Base-by-base conservation (phyloP, 1,140 invertebrate genomes). In the Neoseiulus cucumeris region DNA sequence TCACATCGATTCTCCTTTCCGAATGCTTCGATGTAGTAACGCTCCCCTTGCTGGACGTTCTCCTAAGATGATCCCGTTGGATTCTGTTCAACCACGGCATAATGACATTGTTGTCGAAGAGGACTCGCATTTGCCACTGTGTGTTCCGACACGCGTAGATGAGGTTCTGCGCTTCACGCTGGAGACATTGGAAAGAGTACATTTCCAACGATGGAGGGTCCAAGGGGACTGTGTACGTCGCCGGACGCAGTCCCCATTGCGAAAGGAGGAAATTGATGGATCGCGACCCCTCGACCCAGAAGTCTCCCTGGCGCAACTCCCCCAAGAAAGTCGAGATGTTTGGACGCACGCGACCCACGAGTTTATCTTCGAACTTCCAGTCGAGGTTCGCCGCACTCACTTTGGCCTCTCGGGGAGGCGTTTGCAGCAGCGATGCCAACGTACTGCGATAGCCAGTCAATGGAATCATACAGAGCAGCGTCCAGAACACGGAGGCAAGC, bases 31-130 rank as follows among this genome's bases (percentile, higher is more conserved):
- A 39, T 9, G 4, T 39, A 6, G 33, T 4, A 39, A 9, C n/a
- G n/a, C n/a, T n/a, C n/a, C n/a, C n/a, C n/a, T n/a, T n/a, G n/a
- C n/a, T 39, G 4, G 33, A 39, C 33, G 33, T 39, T 4, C 9
- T 39, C 33, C 9, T 4, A 6, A 39, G 4, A 9, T 39, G 33
- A 39, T 39, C 33, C 4, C 33, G 33, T 9, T 39, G 33, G 4
- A 39, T 39, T 39, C 4, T 9, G 33, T 39, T 39, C 33, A 39
- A 39, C 33, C 33, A 39, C 33, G 33, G 33, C 33, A 39, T 39
- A 78, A 59, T 59, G 9, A 25, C 9, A 9, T 33, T 29, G 25
- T 29, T 59, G 25, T 59, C 51, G 22, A 59, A 59, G 25, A 59
- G 51, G 14, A 25, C 14, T 17, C 51, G 51, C 51, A 59, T 25